phyloP scores from a whole-genome alignment of 2,797 vertebrate species.

The Tauraco hartlaubi region DNA sequence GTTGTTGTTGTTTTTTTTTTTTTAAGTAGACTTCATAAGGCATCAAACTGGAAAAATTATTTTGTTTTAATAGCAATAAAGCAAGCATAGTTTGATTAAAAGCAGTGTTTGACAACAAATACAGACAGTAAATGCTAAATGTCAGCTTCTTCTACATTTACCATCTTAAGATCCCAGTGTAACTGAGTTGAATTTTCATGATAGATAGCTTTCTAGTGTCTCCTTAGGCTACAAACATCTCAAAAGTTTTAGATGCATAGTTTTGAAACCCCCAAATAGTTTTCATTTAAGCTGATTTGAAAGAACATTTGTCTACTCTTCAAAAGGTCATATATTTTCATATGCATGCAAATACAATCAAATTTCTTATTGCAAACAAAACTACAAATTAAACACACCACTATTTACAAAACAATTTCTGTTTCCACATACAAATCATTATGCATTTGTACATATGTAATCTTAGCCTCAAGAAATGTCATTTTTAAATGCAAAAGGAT shows the following conservation, averaged over 20 bases:
- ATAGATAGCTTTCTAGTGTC: background rate
- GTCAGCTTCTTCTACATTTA: background rate
- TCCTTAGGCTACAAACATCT: background rate
- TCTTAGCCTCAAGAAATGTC: background rate
- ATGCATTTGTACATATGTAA: background rate
- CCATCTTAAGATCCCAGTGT: background rate
- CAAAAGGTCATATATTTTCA: background rate
- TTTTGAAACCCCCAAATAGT: background rate
- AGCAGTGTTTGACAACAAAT: background rate
- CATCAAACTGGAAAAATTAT: background rate
- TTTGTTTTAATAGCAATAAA: background rate
- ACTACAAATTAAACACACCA: background rate
- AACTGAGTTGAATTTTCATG: background rate
- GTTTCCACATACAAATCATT: background rate
- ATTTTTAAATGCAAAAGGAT: background rate
- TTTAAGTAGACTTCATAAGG: background rate
- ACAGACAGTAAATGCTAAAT: background rate
- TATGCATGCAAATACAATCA: background rate
- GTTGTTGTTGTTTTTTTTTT: background rate
- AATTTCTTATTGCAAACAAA: conserved; percentile 24
- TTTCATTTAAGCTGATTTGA: background rate
- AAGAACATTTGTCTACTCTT: conserved; percentile 4
- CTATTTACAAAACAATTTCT: background rate
- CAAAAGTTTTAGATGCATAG: background rate
- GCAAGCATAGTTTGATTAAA: background rate